Evolutionary conservation across 1,140 invertebrate species (phyloP), one percentile per base, ranked within the genome.

Genomic region (Sitobion miscanthi): DNA sequence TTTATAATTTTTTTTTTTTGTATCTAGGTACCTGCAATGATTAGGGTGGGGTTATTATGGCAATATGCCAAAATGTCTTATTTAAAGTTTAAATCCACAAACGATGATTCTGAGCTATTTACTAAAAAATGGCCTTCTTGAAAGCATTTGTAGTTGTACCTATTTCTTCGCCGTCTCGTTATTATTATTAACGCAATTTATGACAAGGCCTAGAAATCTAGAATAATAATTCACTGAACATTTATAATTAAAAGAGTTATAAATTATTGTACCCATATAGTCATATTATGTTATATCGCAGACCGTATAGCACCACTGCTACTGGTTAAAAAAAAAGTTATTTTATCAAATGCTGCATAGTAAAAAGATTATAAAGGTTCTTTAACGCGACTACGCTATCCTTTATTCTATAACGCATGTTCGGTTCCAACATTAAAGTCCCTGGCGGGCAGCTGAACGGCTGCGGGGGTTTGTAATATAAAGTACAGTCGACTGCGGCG

Each of bases 381-480:
- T 38, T 20, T 0, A 7, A 38, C 42, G 42, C 42, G 42, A 42
- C 42, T 42, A 42, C 42, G 42, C 42, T 2, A 42, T 42, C 42
- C 42, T 42, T 42, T 42, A 42, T 42, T 42, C 1, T 42, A 42
- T 42, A 42, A 42, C 0, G 42, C 77, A 83, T 23, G 77, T 83
- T 83, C 77, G 20, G 35, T 83, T 83, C 77, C 35, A 23, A 83
- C 77, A 83, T 83, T 83, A 83, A 83, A 83, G 77, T 83, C 77
- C 35, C 62, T 77, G 62, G 14, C 62, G 0, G 52, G 0, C 52
- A 20, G 0, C 49, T 30, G 9, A 62, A 8, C 62, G 4, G 14
- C 62, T n/a, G 17, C 17, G 30, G 17, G 62, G 62, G 62, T 17
- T 69, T 5, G 0, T n/a, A n/a, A n/a, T 69, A 17, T n/a, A 5